Evolutionary conservation across 2,888 invertebrate genomes (phyloP).

Genomic region (Eristalis intricaria): DNA sequence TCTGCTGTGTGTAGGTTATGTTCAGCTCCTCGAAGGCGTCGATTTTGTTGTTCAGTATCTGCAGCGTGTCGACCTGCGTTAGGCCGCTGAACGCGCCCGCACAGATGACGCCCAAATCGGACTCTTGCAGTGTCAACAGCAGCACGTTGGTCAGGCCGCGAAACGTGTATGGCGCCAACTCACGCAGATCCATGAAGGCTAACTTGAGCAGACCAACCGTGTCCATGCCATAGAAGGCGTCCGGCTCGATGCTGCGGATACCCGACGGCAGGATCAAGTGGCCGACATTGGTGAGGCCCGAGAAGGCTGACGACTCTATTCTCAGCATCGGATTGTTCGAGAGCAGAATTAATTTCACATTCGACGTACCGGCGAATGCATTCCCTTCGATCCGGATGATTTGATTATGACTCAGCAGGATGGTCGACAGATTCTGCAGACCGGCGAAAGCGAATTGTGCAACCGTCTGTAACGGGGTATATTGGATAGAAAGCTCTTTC

Average conservation of each 20-base stretch:
- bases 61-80: slow-evolving; percentile 87
- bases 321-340: slow-evolving; percentile 92
- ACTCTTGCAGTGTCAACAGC: slow-evolving; percentile 89
- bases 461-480: slow-evolving; percentile 90
- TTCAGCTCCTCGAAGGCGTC: slow-evolving; percentile 90
- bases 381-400: slow-evolving; percentile 88
- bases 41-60: slow-evolving; percentile 92
- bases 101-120: slow-evolving; percentile 89
- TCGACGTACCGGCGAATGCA: slow-evolving; percentile 93
- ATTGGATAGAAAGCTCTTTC: slow-evolving; percentile 91
- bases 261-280: slow-evolving; percentile 92
- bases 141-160: slow-evolving; percentile 89
- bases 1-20: slow-evolving; percentile 87
- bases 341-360: slow-evolving; percentile 90
- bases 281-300: slow-evolving; percentile 91
- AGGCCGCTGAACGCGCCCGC: slow-evolving; percentile 90
- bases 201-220: slow-evolving; percentile 91
- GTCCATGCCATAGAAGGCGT: slow-evolving; percentile 91
- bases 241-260: slow-evolving; percentile 88
- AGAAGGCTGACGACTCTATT: slow-evolving; percentile 91
- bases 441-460: slow-evolving; percentile 93
- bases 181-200: slow-evolving; percentile 91
- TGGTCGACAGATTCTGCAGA: slow-evolving; percentile 89
- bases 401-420: slow-evolving; percentile 87
- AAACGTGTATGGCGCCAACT: slow-evolving; percentile 87